phyloP scores from a whole-genome alignment of 2,888 invertebrate genomes.

The Epistrophella euchroma region DNA sequence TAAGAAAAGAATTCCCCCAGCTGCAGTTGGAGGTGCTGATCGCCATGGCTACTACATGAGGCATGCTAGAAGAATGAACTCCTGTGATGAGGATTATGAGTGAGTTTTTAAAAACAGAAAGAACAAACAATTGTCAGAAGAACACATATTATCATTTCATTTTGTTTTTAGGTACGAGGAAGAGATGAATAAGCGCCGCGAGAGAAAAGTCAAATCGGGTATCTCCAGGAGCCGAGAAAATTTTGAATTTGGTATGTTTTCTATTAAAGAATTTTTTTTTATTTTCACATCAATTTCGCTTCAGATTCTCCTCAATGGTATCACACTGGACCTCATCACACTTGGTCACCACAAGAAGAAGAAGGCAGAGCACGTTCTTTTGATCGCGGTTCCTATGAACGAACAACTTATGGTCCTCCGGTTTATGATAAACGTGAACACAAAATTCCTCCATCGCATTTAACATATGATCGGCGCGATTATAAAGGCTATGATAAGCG shows the following conservation, averaged over 20 bases:
- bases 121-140: neutral
- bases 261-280: neutral
- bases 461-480: constrained; percentile 80
- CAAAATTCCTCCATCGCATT: constrained; percentile 76
- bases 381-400: constrained; percentile 83
- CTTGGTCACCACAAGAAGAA: constrained; percentile 83
- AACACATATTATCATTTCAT: neutral
- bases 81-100: constrained; percentile 90
- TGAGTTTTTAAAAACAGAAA: constrained; percentile 82
- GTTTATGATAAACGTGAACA: constrained; percentile 83
- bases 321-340: constrained; percentile 81
- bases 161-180: constrained; percentile 82
- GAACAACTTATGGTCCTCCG: constrained; percentile 83
- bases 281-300: neutral
- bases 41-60: constrained; percentile 85
- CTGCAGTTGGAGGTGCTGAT: constrained; percentile 77
- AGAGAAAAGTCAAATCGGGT: constrained; percentile 81
- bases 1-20: constrained; percentile 82
- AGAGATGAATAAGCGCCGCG: constrained; percentile 80
- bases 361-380: constrained; percentile 81
- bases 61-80: constrained; percentile 85
- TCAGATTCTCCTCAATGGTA: constrained; percentile 83
- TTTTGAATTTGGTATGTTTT: constrained; percentile 82
- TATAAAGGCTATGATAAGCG: constrained; percentile 81
- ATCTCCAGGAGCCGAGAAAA: constrained; percentile 83